Evolutionary conservation across 2,888 invertebrate species (phyloP).

Genomic region (Drosophila diplacantha): DNA sequence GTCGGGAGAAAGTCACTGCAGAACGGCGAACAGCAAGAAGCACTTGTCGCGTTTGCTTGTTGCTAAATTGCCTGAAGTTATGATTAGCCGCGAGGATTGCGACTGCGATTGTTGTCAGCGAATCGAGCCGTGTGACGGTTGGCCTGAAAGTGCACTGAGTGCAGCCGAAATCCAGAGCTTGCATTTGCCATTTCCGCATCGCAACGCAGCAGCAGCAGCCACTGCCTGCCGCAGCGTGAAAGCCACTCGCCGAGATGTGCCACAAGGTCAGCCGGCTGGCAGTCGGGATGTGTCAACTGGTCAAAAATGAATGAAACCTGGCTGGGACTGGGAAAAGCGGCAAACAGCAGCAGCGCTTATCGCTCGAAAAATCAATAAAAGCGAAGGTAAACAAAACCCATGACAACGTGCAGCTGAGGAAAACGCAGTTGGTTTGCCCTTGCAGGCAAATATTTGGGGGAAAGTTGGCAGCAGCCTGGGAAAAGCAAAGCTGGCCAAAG

Average conservation of each 20-base stretch:
- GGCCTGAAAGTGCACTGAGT: slow-evolving; percentile 66
- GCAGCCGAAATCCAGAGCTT: slow-evolving; percentile 45
- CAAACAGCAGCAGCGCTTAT: slow-evolving; percentile 44
- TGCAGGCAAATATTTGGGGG: slow-evolving; percentile 18
- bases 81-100: slow-evolving; percentile 51
- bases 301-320: slow-evolving; percentile 21
- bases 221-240: slow-evolving; percentile 12
- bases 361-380: slow-evolving; percentile 52
- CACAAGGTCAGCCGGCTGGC: slow-evolving; percentile 37
- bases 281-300: slow-evolving; percentile 35
- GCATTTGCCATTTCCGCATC: slow-evolving; percentile 54
- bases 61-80: slow-evolving; percentile 63
- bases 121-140: slow-evolving; percentile 69
- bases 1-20: slow-evolving; percentile 63
- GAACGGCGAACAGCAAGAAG: slow-evolving; percentile 19
- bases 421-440: slow-evolving; percentile 25
- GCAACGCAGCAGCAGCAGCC: slow-evolving; percentile 27
- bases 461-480: slow-evolving; percentile 18
- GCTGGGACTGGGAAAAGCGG: slow-evolving; percentile 33
- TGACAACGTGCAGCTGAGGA: neutral
- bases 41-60: slow-evolving; percentile 57
- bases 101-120: slow-evolving; percentile 60
- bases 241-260: slow-evolving; percentile 18
- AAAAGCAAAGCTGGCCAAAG: slow-evolving; percentile 10
- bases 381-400: slow-evolving; percentile 1